Evolutionary conservation across 1,140 invertebrate species (phyloP), one percentile per base, ranked within the genome.

Genomic region (Sitodiplosis mosellana): DNA sequence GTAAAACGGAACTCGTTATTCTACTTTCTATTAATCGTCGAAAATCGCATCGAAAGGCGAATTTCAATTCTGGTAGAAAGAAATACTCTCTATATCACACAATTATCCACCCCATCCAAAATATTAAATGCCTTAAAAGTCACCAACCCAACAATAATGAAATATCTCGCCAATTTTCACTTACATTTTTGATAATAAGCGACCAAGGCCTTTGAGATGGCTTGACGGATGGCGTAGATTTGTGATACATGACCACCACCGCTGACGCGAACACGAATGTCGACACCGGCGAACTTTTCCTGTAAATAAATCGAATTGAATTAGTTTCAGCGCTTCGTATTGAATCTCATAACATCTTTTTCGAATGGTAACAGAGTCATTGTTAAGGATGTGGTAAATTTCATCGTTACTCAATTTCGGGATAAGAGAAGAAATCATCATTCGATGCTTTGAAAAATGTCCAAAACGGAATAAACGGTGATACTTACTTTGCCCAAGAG

Each of bases 131-230:
- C n/a, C n/a, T n/a, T n/a, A n/a, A n/a, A n/a, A n/a, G n/a, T n/a
- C n/a, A n/a, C n/a, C n/a, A n/a, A n/a, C n/a, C n/a, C n/a, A n/a
- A n/a, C n/a, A n/a, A n/a, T n/a, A n/a, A n/a, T n/a, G n/a, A n/a
- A n/a, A n/a, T n/a, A n/a, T n/a, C n/a, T n/a, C n/a, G n/a, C 15
- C 15, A 17, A 18, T 7, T 8, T 41, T 41, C 54, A 80, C 84
- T 87, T 78, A 95, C 90, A 97, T 77, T 99, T 99, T 71, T 99
- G 95, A 66, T 97, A 99, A 67, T 94, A 99, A 46, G 96, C 88
- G 46, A 99, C 92, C 3, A 99, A 71, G 52, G 92, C 83, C 68
- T 98, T 99, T 36, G 93, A 93, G 61, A 99, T 92, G 33, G 95
- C 91, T 73, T 99, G 95, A 68, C 95, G 77, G 63, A 97, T 95